Evolutionary conservation across 1,140 invertebrate genomes (phyloP), one percentile per base, ranked within the genome.

Genomic region (Popillia japonica): DNA sequence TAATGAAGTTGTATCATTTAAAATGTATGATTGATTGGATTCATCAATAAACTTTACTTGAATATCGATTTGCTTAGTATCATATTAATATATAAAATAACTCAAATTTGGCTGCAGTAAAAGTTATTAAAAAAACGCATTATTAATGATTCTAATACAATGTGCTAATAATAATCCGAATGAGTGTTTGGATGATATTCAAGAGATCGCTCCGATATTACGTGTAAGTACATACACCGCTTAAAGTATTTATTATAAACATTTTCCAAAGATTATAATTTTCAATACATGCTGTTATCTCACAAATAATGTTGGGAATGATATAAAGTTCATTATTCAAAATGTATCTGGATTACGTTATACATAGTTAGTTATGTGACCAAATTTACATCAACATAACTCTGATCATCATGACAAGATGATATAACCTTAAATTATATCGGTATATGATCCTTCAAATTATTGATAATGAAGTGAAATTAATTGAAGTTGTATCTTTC

Each of bases 371-470:
- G 61, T 20, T 64, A 64, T 22, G 61, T 64, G 61, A 64, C 61
- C 61, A 64, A 64, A 22, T 17, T 22, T 64, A 64, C 61, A 64
- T 22, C 11, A 0, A 20, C 17, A 23, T 64, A 20, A 64, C n/a
- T n/a, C 17, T 14, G 59, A 61, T 17, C 61, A 27, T 64, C 61
- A 74, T 74, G 40, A 40, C 40, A 44, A 20, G 17, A 4, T 74
- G 72, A 41, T 41, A 41, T 74, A 44, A 74, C 40, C 72, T 40
- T 74, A 17, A 74, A 20, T 27, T 10, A n/a, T n/a, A 44, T n/a
- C 42, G 17, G 72, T 40, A 14, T 14, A 34, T 72, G 64, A 34
- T 74, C 0, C 10, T 74, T 44, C 40, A 74, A 44, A 44, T 74
- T 74, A 22, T 0, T 64, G 61, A 17, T 64, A 27, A 64, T 0